Base-by-base conservation (phyloP, 2,888 invertebrate species). In the Vannuccia rotundouncinata region DNA sequence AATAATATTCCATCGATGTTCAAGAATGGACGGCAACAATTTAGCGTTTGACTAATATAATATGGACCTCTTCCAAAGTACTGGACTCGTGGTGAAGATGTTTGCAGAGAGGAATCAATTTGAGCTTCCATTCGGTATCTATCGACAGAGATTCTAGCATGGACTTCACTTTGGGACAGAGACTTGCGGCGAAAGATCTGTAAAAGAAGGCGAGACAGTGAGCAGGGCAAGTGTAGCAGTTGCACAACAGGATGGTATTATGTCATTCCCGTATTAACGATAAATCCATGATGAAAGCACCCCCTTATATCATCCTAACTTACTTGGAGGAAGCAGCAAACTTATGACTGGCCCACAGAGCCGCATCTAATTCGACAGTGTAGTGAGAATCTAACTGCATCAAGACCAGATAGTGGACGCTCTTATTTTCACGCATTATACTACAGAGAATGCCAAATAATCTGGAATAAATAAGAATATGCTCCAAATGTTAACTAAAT, bases 361-460 rank as follows among this genome's bases (percentile, higher is more conserved):
- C 78, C n/a, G 78, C 78, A 22, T 74, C 59, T 1, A 78, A 28
- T 29, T 78, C 78, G 2, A 78, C 59, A 27, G 45, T 29, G 29
- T 78, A 78, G 22, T 78, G 59, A n/a, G 78, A 74, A 74, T 78
- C 78, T 1, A 78, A 30, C 28, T 29, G n/a, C 59, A 78, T n/a
- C 1, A 78, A 27, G 28, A 78, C 59, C 29, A 66, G 31, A 25
- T 74, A 29, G 29, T 78, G 78, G 31, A 77, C 59, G 2, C 75
- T 0, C 31, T 77, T 77, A n/a, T 77, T 77, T 2, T 22, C 27
- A 28, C 28, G 27, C 13, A 75, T 29, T 2, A 75, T 75, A 1
- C 29, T 27, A 13, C 29, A 29, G 2, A 75, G 29, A 29, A 75
- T 75, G 22, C 75, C 75, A n/a, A 75, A 75, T 75, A 75, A 27